Conservation (phyloP, 2,888 invertebrate species). For the Cosmorhoe ocellata region DNA sequence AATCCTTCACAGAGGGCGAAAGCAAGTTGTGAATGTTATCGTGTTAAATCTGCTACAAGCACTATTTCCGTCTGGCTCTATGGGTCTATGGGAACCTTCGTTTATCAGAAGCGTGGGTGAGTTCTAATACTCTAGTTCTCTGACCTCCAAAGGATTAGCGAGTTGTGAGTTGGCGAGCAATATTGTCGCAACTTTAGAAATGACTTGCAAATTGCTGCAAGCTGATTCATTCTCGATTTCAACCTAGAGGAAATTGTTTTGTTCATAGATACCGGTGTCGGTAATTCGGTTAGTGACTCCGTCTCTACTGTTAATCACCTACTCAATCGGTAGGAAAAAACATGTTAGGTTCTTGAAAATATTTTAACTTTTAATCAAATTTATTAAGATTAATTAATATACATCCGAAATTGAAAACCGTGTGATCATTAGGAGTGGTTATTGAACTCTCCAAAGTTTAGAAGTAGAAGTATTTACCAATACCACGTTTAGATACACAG, state of each 20-base stretch:
- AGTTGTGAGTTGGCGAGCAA: constrained; percentile 46
- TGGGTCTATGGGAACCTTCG: constrained; percentile 49
- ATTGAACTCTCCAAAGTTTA: too few relatives aligned
- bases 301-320: too few relatives aligned
- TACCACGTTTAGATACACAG: too few relatives aligned
- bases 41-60: constrained; percentile 55
- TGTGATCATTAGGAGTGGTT: too few relatives aligned
- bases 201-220: constrained; percentile 22
- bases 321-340: too few relatives aligned
- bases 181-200: constrained; percentile 40
- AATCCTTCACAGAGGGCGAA: constrained; percentile 4
- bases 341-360: too few relatives aligned
- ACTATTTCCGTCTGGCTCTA: constrained; percentile 59
- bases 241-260: constrained; percentile 9
- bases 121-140: constrained; percentile 50
- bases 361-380: too few relatives aligned
- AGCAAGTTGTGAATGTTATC: constrained; percentile 56
- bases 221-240: constrained; percentile 33
- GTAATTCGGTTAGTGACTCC: too few relatives aligned
- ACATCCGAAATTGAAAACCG: too few relatives aligned
- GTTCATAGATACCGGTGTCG: background rate
- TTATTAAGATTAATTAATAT: too few relatives aligned
- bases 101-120: constrained; percentile 53
- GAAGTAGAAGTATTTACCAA: too few relatives aligned
- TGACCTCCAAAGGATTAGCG: constrained; percentile 59